These are phyloP conservation scores for Drosophila mimica DNA, from an alignment of 2,888 invertebrate species.

Conservation along the genomic window DNA sequence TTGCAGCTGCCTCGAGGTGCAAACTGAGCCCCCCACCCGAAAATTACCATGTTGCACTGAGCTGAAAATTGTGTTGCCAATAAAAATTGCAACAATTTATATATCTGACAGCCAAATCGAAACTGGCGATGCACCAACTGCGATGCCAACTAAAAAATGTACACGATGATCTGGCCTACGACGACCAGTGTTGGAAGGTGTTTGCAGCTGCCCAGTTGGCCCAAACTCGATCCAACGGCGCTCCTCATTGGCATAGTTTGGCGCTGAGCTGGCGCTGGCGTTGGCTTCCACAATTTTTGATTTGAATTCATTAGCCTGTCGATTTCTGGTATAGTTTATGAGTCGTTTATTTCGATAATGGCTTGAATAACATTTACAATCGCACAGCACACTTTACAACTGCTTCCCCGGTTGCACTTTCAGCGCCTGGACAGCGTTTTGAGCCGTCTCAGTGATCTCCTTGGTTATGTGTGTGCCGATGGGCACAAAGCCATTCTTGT, in stretches of 20 bases:
- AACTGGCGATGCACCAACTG: conserved; percentile 30
- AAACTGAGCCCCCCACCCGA: conserved; percentile 12
- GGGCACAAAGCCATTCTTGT: conserved; percentile 81
- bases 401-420: conserved; percentile 18
- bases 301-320: conserved; percentile 62
- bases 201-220: conserved; percentile 22
- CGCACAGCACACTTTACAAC: not conserved
- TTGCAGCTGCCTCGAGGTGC: conserved; percentile 7
- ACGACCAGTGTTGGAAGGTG: conserved; percentile 28
- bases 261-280: conserved; percentile 53
- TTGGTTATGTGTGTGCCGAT: conserved; percentile 69
- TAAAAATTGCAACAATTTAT: conserved; percentile 76
- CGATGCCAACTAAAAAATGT: conserved; percentile 52
- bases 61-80: conserved; percentile 36
- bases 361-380: conserved; percentile 66
- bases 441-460: conserved; percentile 63
- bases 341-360: conserved; percentile 64
- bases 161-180: conserved; percentile 26
- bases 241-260: conserved; percentile 67
- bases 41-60: conserved; percentile 44
- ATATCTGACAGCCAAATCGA: conserved; percentile 74
- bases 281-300: conserved; percentile 35
- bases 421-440: conserved; percentile 20
- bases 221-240: conserved; percentile 44
- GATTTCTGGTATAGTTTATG: conserved; percentile 38